Evolutionary conservation across 2,797 vertebrate species (phyloP), one percentile per base, ranked within the genome.

Genomic region (Tadarida brasiliensis): DNA sequence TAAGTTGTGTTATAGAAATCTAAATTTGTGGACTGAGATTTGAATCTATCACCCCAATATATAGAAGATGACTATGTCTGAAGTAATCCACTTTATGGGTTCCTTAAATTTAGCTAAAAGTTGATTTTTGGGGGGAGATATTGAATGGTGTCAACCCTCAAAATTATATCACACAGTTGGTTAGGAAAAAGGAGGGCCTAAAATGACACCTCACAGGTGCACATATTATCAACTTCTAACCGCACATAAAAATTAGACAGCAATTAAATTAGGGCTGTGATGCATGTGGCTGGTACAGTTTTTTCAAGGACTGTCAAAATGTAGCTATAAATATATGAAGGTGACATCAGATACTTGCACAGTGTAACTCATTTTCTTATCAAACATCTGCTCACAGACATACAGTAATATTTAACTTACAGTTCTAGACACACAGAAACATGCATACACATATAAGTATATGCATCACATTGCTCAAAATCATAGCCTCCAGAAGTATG

Each of bases 191-290:
- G 80, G 70, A 93, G 51, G 63, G 49, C 7, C 33, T 51, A 49
- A 93, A 96, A 96, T 85, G 49, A 30, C 30, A 88, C n/a, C 63
- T 96, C 96, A 94, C 82, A 93, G 70, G 93, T 89, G 56, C 7
- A 63, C n/a, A 95, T 97, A 96, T 97, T 97, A 96, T 77, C 93
- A 95, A 28, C 74, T 92, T 93, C 87, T 91, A 91, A 88, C 28
- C 92, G 78, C 92, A 96, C 63, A 80, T 63, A 86, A 97, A 96
- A 97, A 96, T 91, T 96, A 97, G 96, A 84, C 17, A 89, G 92
- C 93, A 98, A 97, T 97, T 97, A 97, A 96, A 95, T 59, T 28
- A 97, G 30, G 19, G 57, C 54, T 76, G 3, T 57, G 89, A 97
- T 96, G 67, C 0, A 1, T 93, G 73, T 81, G 56, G 59, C 95